Conservation (phyloP, 1,140 invertebrate species). For the Penaeus vannamei region DNA sequence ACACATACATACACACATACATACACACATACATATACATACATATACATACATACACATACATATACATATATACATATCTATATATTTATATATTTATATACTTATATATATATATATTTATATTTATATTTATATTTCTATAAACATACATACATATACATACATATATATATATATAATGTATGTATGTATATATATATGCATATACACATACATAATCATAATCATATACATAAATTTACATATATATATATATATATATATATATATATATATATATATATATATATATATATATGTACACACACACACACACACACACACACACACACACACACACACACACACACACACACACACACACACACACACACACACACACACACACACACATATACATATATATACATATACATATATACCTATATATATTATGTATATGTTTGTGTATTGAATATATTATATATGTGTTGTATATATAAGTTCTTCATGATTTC, state of each 20-base stretch:
- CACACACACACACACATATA: too few species aligned
- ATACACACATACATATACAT: conserved; percentile 31
- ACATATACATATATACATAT: conserved; percentile 2
- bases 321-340: too few species aligned
- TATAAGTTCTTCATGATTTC: too few species aligned
- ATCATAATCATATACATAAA: conserved; percentile 10
- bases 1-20: conserved; percentile 26
- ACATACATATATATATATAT: conserved; percentile 45
- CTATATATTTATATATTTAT: conserved; percentile 36
- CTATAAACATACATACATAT: conserved; percentile 45
- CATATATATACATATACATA: too few species aligned
- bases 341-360: too few species aligned
- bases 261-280: too few species aligned
- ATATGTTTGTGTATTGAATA: too few species aligned
- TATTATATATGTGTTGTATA: too few species aligned
- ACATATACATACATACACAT: conserved; percentile 17
- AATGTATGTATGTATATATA: conserved; percentile 42
- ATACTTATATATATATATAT: conserved; percentile 14
- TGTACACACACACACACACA: too few species aligned
- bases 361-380: too few species aligned
- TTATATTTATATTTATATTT: conserved; percentile 47
- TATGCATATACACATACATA: conserved; percentile 42
- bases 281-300: too few species aligned
- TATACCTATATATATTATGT: too few species aligned
- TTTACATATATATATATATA: not conserved